Conservation (phyloP, 2,113 vertebrate genomes). For the Mormoops blainvillei region DNA sequence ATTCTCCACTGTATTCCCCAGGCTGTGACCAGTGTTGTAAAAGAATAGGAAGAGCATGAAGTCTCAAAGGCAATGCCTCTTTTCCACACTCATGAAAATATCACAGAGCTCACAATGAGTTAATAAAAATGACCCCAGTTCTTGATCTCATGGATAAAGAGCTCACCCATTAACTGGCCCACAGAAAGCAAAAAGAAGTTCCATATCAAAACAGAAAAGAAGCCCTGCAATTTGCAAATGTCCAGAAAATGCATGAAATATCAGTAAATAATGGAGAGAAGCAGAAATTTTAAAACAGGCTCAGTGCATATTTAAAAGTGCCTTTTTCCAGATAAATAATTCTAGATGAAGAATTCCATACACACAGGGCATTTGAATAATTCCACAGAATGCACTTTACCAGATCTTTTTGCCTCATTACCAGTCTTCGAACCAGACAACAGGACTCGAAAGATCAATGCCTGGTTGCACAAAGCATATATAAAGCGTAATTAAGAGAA, state of each 20-base stretch:
- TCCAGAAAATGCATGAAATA: constrained; percentile 56
- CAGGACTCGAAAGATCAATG: constrained; percentile 58
- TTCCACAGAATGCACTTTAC: constrained; percentile 32
- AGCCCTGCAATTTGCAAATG: constrained; percentile 59
- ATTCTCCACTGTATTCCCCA: constrained; percentile 64
- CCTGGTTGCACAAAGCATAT: constrained; percentile 48
- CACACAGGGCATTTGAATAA: constrained; percentile 29
- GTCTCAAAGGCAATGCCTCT: constrained; percentile 62
- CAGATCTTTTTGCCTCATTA: constrained; percentile 58
- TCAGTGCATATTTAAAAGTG: neutral
- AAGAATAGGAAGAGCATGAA: constrained; percentile 71
- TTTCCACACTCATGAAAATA: constrained; percentile 53
- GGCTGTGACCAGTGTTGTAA: constrained; percentile 69
- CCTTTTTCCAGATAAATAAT: constrained; percentile 46
- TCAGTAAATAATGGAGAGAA: constrained; percentile 45
- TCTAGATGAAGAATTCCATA: constrained; percentile 51
- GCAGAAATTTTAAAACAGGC: constrained; percentile 13
- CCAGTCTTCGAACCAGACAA: constrained; percentile 65
- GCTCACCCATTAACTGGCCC: constrained; percentile 73
- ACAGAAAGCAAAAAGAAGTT: constrained; percentile 56
- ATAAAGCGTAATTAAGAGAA: constrained; percentile 51
- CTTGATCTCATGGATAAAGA: constrained; percentile 61
- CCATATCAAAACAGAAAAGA: constrained; percentile 61
- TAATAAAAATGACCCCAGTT: constrained; percentile 63
- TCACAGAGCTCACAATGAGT: constrained; percentile 59